Percentiles rank a stretch among this genome's conserved stretches.
These are phyloP conservation scores for Drosophila virilis DNA, from an alignment of 1,140 invertebrate species.

Conservation along the genomic window DNA sequence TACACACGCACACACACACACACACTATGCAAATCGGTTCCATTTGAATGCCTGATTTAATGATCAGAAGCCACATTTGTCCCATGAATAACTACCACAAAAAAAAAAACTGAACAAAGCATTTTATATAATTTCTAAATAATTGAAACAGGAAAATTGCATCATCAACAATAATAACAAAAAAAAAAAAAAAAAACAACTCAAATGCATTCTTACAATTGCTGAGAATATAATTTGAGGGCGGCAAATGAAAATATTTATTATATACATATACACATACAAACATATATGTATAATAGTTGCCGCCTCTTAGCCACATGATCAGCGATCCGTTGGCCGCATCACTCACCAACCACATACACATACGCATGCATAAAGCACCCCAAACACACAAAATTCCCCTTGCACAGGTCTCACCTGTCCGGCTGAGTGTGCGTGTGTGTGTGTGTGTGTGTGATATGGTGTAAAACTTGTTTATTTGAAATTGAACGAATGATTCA, in stretches of 20 bases:
- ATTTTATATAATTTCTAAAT: slow-evolving; percentile 69
- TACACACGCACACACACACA: not conserved
- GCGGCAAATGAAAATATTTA: slow-evolving; percentile 1
- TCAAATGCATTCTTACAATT: slow-evolving; percentile 31
- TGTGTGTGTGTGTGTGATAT: not conserved
- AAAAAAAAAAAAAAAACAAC: slow-evolving; percentile 8
- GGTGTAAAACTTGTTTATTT: slow-evolving; percentile 31
- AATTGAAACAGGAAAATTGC: slow-evolving; percentile 58
- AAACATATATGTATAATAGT: not conserved
- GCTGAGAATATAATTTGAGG: slow-evolving; percentile 40
- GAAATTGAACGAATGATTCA: slow-evolving; percentile 38
- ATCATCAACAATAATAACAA: slow-evolving; percentile 41
- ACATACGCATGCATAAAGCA: slow-evolving; percentile 15
- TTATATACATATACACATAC: not conserved
- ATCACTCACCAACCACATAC: slow-evolving; percentile 1
- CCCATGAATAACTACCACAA: slow-evolving; percentile 19
- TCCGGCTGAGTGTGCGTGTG: slow-evolving; percentile 1
- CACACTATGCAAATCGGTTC: slow-evolving; percentile 39
- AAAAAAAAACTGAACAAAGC: slow-evolving; percentile 39
- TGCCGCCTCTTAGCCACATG: slow-evolving; percentile 24
- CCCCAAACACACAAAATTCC: slow-evolving; percentile 16
- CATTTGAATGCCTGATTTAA: slow-evolving; percentile 60
- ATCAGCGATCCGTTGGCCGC: slow-evolving; percentile 31
- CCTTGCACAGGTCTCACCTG: slow-evolving; percentile 22
- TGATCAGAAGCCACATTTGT: slow-evolving; percentile 30